These are phyloP conservation scores for Barnardius zonarius DNA, from an alignment of 2,113 vertebrate genomes.

Conservation along the genomic window DNA sequence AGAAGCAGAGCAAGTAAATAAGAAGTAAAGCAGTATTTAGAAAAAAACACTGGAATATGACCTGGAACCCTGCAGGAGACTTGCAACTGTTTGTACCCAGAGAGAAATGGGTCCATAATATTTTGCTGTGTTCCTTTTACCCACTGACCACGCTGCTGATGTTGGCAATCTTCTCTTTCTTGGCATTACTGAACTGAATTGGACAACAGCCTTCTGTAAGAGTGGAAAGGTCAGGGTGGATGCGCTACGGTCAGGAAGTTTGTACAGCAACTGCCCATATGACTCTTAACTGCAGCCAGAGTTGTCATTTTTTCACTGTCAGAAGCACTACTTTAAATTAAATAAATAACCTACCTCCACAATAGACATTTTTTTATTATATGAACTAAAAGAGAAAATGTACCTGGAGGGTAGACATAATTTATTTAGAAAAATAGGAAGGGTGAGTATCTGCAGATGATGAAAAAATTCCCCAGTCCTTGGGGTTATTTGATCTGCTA, in stretches of 20 bases:
- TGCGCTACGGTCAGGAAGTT: neutral
- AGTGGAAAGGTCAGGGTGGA: neutral
- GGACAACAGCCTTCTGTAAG: neutral
- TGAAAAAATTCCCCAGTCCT: conserved; percentile 33
- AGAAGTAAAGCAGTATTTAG: neutral
- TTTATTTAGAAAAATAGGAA: conserved; percentile 40
- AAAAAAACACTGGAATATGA: accelerated
- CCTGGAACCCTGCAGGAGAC: neutral
- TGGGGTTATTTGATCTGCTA: conserved; percentile 63
- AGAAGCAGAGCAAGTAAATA: neutral
- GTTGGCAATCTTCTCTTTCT: neutral
- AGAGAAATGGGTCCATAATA: neutral
- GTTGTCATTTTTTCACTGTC: neutral
- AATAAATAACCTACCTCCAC: neutral
- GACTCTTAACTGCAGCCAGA: neutral
- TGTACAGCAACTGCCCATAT: neutral
- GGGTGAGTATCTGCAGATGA: conserved; percentile 8
- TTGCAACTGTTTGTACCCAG: neutral
- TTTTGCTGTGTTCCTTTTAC: neutral
- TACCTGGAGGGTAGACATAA: conserved; percentile 12
- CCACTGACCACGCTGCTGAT: neutral
- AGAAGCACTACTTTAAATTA: neutral
- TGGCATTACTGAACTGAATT: neutral
- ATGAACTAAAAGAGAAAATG: neutral
- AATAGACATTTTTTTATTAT: neutral